Conservation (phyloP, 2,113 vertebrate genomes). For the Shinisaurus crocodilurus region DNA sequence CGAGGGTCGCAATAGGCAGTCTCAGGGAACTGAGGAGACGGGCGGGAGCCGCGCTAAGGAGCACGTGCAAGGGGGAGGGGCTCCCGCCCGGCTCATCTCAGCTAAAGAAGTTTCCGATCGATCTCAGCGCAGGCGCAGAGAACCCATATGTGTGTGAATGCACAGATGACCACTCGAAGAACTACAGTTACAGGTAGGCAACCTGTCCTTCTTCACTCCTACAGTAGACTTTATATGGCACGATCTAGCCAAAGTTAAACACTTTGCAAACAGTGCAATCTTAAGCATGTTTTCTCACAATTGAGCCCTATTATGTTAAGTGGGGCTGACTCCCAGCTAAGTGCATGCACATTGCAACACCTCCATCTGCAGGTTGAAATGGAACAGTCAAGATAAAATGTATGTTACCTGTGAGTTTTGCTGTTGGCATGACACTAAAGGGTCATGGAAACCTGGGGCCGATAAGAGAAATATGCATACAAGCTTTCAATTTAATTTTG, state of each 20-base stretch:
- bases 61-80: too few relatives aligned
- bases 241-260: not conserved
- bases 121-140: too few relatives aligned
- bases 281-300: not conserved
- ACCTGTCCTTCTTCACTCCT: not conserved
- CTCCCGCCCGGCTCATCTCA: too few relatives aligned
- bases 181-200: too few relatives aligned
- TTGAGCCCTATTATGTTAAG: too few relatives aligned
- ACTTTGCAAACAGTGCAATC: not conserved
- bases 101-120: too few relatives aligned
- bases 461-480: not conserved
- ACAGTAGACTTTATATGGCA: not conserved
- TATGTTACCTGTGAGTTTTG: too few relatives aligned
- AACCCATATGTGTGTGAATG: too few relatives aligned
- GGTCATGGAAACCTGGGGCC: not conserved
- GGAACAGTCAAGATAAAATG: not conserved
- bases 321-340: not conserved
- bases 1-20: too few relatives aligned
- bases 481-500: accelerated
- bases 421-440: not conserved
- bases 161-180: too few relatives aligned
- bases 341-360: not conserved
- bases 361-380: not conserved
- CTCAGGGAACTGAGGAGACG: too few relatives aligned
- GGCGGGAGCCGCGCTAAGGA: too few relatives aligned